phyloP scores from a whole-genome alignment of 2,113 vertebrate genomes.

The Mesembrinibis cayennensis region DNA sequence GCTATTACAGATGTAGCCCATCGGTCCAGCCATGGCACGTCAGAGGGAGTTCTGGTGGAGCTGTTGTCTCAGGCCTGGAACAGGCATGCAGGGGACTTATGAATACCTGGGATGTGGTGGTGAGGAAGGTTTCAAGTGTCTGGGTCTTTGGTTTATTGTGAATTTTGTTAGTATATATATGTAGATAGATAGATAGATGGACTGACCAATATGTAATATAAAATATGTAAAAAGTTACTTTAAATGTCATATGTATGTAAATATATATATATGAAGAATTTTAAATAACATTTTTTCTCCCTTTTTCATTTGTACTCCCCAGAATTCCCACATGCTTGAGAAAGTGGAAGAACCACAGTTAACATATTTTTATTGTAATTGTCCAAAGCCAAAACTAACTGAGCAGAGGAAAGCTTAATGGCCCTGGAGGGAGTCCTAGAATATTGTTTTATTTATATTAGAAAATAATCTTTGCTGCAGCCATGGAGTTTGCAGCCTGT shows the following conservation, averaged over 20 bases:
- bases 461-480: background rate
- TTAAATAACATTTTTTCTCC: background rate
- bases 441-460: constrained; percentile 16
- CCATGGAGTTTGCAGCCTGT: background rate
- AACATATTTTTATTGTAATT: background rate
- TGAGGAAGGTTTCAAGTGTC: background rate
- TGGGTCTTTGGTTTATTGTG: background rate
- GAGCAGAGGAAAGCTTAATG: constrained; percentile 4
- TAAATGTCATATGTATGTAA: background rate
- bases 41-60: background rate
- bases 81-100: background rate
- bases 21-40: background rate
- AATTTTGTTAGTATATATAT: background rate
- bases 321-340: background rate
- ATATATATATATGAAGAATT: background rate
- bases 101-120: rapidly evolving
- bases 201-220: background rate
- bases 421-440: background rate
- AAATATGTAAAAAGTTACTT: background rate
- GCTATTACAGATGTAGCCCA: background rate
- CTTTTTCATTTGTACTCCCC: background rate
- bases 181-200: background rate
- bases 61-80: background rate
- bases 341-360: background rate
- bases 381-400: background rate